Percentiles rank a stretch among this genome's conserved stretches.
Conservation (phyloP, 92 coral and sea anemone species). For the Ricordea florida region DNA sequence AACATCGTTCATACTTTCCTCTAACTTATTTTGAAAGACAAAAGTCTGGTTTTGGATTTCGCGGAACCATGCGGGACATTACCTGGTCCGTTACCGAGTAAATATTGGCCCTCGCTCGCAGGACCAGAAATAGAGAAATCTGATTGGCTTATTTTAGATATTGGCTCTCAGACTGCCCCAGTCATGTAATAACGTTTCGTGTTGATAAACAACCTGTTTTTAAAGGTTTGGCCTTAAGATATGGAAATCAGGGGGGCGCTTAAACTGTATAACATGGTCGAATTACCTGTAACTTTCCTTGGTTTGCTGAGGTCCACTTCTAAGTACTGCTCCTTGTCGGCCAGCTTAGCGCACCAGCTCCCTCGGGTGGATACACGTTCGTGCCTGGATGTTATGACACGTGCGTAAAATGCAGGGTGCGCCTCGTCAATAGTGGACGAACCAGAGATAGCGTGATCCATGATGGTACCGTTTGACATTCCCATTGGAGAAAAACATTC, state of each 20-base stretch:
- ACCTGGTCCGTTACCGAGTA: too few relatives aligned
- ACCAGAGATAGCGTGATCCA: constrained; percentile 71
- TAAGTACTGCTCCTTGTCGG: constrained; percentile 66
- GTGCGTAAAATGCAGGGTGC: constrained; percentile 69
- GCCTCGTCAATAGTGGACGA: constrained; percentile 72
- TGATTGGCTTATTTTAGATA: too few relatives aligned
- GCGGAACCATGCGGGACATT: too few relatives aligned
- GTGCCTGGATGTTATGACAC: constrained; percentile 57
- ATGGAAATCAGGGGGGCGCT: too few relatives aligned
- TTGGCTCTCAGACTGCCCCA: too few relatives aligned
- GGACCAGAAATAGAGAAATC: too few relatives aligned
- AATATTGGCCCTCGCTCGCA: too few relatives aligned
- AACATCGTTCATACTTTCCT: neutral
- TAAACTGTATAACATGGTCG: too few relatives aligned
- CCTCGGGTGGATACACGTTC: constrained; percentile 59
- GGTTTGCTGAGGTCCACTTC: constrained; percentile 88
- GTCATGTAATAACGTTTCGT: too few relatives aligned
- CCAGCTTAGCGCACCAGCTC: constrained; percentile 87
- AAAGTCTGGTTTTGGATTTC: too few relatives aligned
- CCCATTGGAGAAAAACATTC: constrained; percentile 94
- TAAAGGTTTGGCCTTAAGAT: too few relatives aligned
- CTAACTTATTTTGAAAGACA: neutral
- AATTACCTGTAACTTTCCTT: constrained; percentile 87
- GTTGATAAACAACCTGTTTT: too few relatives aligned
- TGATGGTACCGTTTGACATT: constrained; percentile 69